Evolutionary conservation across 2,888 invertebrate species (phyloP).

Genomic region (Mongoloraphidia duomilia): DNA sequence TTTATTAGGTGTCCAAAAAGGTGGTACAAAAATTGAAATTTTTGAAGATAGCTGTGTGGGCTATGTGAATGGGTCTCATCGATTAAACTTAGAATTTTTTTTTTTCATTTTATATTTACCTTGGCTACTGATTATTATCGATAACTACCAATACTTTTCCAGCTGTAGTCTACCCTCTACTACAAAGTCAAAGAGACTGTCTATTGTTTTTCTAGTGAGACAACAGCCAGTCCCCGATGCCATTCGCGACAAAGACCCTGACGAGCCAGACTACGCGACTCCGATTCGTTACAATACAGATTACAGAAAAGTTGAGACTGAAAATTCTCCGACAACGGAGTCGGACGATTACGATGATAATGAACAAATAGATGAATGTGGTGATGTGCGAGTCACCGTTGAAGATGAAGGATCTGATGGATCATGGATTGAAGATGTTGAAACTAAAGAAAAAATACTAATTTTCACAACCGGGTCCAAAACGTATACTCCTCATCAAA

Average conservation of each 20-base stretch:
- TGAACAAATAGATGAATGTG: slow-evolving; percentile 24
- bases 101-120: too few species aligned
- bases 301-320: slow-evolving; percentile 39
- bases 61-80: too few species aligned
- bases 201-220: neutral
- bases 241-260: slow-evolving; percentile 12
- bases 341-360: slow-evolving; percentile 21
- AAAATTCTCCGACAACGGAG: slow-evolving; percentile 19
- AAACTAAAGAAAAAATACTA: slow-evolving; percentile 51
- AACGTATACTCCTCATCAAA: slow-evolving; percentile 75
- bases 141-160: too few species aligned
- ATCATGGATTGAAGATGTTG: slow-evolving; percentile 29
- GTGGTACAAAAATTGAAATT: too few species aligned
- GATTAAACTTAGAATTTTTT: too few species aligned
- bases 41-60: too few species aligned
- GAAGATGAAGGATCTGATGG: slow-evolving; percentile 6
- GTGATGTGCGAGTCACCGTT: slow-evolving; percentile 19
- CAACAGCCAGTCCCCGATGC: neutral
- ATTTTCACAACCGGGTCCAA: slow-evolving; percentile 73
- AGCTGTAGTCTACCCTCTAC: too few species aligned
- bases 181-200: too few species aligned
- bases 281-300: slow-evolving; percentile 48
- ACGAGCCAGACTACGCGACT: slow-evolving; percentile 35
- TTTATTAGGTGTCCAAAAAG: too few species aligned
- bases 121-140: too few species aligned